A percentile compares a stretch with the other conserved stretches of the same genome.
These are phyloP conservation scores for Gallinago stenura DNA, from an alignment of 2,797 vertebrate species.

Conservation along the genomic window DNA sequence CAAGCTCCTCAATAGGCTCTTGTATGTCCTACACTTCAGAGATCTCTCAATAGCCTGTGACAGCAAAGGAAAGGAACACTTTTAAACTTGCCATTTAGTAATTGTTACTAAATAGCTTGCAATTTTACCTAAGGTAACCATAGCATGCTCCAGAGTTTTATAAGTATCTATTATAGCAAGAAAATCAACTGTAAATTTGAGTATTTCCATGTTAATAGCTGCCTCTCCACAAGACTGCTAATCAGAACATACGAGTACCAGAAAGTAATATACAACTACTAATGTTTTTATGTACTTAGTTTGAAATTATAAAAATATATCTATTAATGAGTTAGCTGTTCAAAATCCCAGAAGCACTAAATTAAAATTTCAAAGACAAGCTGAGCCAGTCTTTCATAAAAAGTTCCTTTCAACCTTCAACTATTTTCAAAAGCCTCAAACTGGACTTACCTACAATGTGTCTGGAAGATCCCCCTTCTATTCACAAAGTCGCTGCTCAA, in stretches of 20 bases:
- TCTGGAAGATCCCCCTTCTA: neutral
- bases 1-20: neutral
- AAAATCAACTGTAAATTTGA: neutral
- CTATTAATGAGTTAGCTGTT: neutral
- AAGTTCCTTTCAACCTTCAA: slow-evolving; percentile 21
- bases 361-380: neutral
- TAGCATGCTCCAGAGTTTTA: neutral
- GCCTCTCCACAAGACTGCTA: neutral
- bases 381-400: neutral
- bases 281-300: neutral
- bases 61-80: neutral
- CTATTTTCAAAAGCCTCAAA: neutral
- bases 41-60: neutral
- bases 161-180: neutral
- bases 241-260: neutral
- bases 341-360: neutral
- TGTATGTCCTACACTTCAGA: neutral
- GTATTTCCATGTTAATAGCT: neutral
- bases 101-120: neutral
- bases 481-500: neutral
- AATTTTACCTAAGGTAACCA: neutral
- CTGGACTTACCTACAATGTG: neutral
- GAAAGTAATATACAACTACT: neutral
- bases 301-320: neutral
- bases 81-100: neutral